phyloP scores from a whole-genome alignment of 2,888 invertebrate species.

The Sphaeridia pumilis region DNA sequence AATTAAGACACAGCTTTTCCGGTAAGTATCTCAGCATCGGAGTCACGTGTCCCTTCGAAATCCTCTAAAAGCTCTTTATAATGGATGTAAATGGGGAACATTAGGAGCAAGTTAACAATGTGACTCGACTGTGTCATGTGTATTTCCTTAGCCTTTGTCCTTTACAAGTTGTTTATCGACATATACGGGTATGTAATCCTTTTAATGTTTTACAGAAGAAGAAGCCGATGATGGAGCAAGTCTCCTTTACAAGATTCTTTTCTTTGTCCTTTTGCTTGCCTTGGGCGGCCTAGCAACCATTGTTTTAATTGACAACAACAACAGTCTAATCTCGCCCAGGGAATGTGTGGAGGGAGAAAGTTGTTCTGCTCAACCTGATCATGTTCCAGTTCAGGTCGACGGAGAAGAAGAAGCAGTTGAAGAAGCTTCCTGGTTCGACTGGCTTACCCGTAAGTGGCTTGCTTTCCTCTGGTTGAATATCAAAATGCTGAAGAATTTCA shows the following conservation, averaged over 20 bases:
- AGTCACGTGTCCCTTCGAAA: no score
- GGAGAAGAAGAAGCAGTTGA: conserved; percentile 1
- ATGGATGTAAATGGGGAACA: no score
- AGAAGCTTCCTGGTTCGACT: conserved; percentile 12
- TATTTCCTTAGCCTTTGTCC: no score
- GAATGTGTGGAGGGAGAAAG: neutral
- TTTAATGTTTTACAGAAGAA: neutral
- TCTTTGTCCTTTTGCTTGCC: conserved; percentile 10
- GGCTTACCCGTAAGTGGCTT: conserved; percentile 9
- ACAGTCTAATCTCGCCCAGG: neutral
- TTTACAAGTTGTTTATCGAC: no score
- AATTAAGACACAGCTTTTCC: neutral
- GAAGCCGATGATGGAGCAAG: conserved; percentile 11
- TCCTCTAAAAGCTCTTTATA: no score
- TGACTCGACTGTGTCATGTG: no score
- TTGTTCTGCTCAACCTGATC: neutral
- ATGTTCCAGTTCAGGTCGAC: neutral
- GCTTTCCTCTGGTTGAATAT: neutral
- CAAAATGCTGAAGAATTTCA: neutral
- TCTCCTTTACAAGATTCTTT: conserved; percentile 12
- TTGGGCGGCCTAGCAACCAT: conserved; percentile 14
- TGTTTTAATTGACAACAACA: conserved; percentile 13
- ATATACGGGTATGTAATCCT: no score
- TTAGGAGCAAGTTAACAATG: no score
- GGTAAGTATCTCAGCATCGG: no score